Conservation (phyloP, 2,797 vertebrate genomes). For the Rhyacichthys aspro region DNA sequence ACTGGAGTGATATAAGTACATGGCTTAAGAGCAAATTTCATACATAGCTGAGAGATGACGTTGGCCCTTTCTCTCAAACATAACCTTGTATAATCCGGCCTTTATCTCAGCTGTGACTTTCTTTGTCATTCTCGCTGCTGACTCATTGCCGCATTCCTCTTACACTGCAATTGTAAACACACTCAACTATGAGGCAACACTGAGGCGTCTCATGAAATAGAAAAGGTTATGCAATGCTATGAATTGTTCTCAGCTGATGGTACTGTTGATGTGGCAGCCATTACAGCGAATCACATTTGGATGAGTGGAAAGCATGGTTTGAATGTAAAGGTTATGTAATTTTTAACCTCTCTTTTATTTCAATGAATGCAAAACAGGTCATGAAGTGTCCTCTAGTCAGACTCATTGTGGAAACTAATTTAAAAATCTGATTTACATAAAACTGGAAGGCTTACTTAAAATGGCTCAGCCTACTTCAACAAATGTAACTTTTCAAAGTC, state of each 20-base stretch:
- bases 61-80: conserved; percentile 28
- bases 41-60: conserved; percentile 35
- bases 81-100: conserved; percentile 42
- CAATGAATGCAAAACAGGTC: conserved; percentile 38
- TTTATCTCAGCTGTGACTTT: conserved; percentile 31
- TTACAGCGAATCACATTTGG: conserved; percentile 43
- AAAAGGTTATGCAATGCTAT: conserved; percentile 49
- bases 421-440: conserved; percentile 51
- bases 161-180: conserved; percentile 47
- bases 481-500: conserved; percentile 46
- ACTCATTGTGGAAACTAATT: conserved; percentile 45
- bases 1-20: not conserved
- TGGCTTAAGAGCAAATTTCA: conserved; percentile 10
- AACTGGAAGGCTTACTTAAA: conserved; percentile 41
- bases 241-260: conserved; percentile 48
- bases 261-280: conserved; percentile 13
- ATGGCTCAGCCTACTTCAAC: conserved; percentile 26
- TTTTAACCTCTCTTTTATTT: conserved; percentile 11
- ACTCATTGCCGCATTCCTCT: conserved; percentile 59
- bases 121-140: conserved; percentile 37
- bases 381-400: conserved; percentile 37
- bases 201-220: conserved; percentile 47
- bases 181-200: conserved; percentile 42
- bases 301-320: conserved; percentile 32
- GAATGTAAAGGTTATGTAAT: conserved; percentile 27